These are phyloP conservation scores for Cosmorhoe ocellata DNA, from an alignment of 2,888 invertebrate species.

Conservation along the genomic window DNA sequence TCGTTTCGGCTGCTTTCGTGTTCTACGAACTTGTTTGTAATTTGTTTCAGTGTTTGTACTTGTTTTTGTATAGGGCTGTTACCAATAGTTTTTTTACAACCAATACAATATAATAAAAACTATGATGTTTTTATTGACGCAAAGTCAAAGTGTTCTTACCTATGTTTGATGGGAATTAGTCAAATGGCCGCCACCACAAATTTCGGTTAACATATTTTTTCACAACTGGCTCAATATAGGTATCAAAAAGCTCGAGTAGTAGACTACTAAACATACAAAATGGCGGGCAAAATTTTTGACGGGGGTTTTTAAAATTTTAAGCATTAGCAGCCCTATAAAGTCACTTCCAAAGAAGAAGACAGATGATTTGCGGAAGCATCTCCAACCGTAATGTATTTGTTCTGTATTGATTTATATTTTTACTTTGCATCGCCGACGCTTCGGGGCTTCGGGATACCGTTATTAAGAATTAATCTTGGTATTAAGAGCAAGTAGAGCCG, in stretches of 20 bases:
- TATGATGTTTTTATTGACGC: no score
- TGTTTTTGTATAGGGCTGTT: slow-evolving; percentile 45
- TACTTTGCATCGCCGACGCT: slow-evolving; percentile 43
- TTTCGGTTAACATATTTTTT: no score
- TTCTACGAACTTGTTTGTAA: slow-evolving; percentile 69
- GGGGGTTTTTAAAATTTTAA: no score
- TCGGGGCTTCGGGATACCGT: slow-evolving; percentile 37
- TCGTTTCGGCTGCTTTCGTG: slow-evolving; percentile 54
- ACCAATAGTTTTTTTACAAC: slow-evolving; percentile 1
- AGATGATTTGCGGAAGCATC: slow-evolving; percentile 65
- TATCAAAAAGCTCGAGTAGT: no score
- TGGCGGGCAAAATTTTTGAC: no score
- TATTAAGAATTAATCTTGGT: slow-evolving; percentile 18
- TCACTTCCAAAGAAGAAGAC: slow-evolving; percentile 53
- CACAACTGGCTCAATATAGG: no score
- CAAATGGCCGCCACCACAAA: no score
- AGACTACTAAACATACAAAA: no score
- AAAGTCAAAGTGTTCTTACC: no score
- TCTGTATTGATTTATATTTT: slow-evolving; percentile 57
- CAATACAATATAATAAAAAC: no score
- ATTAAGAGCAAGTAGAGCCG: slow-evolving; percentile 16
- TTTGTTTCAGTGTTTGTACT: slow-evolving; percentile 56
- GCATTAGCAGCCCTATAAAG: slow-evolving; percentile 44
- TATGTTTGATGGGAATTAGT: no score
- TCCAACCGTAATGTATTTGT: slow-evolving; percentile 46